Evolutionary conservation across 2,113 vertebrate genomes (phyloP), one percentile per base, ranked within the genome.

Genomic region (Lamprologus callipterus): DNA sequence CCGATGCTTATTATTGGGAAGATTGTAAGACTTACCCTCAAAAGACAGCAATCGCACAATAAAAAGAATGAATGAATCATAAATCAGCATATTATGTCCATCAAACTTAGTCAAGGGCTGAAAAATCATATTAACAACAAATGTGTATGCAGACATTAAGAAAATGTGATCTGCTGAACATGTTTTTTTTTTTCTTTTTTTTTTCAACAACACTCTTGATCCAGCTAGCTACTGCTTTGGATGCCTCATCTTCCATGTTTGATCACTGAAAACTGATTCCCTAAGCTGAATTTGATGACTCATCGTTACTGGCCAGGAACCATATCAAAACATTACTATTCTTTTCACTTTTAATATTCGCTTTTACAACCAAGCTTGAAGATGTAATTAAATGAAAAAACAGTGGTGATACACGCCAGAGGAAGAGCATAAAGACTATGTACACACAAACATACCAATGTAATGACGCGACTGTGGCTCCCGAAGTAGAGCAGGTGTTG

Each of bases 1-100:
- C 93, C 91, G 37, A 83, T 92, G 89, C 83, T 92, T 78, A 85
- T 75, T 91, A 93, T 49, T 80, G 14, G 12, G 11, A 14, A n/a
- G 68, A 73, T 80, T 54, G 6, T 47, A 28, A 19, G 70, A 78
- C 26, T 0, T 19, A 19, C 42, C 14, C 70, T 5, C 23, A 49
- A 49, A 75, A 28, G 70, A 31, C 23, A 19, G 42, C 42, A 12
- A 49, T 31, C 0, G 4, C 73, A 78, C 73, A 51, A 31, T 51
- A 78, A 78, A 51, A 6, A 78, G 16, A 33, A 78, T n/a, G 16
- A 49, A 78, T 11, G 26, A 51, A 31, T 13, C 2, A n/a, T 51
- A 33, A 51, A 51, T 78, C 45, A 51, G 28, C 16, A n/a, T 31
- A 78, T 73, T 40, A 60, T 16, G 2, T 65, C 14, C 9, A 12